Evolutionary conservation across 1,140 invertebrate species (phyloP).

Genomic region (Sitobion miscanthi): DNA sequence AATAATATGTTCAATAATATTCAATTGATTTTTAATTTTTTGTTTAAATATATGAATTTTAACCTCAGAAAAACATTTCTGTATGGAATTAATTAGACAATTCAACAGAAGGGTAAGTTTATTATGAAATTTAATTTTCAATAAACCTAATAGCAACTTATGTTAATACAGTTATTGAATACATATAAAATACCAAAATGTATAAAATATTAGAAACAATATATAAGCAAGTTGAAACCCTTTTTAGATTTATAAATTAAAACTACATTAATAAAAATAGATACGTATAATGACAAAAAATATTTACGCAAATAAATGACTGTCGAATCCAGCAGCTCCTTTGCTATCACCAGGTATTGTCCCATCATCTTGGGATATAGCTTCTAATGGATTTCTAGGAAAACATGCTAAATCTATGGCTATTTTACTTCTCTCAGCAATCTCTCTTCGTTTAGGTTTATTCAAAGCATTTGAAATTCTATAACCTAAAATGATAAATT

Average conservation of each 20-base stretch:
- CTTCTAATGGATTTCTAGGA: constrained; percentile 61
- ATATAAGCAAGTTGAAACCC: background rate
- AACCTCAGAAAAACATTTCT: background rate
- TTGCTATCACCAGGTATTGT: constrained; percentile 74
- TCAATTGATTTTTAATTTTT: too few species aligned
- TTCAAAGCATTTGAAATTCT: constrained; percentile 62
- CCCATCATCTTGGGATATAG: constrained; percentile 66
- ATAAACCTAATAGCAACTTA: background rate
- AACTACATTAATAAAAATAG: background rate
- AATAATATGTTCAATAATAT: background rate
- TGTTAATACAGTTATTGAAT: background rate
- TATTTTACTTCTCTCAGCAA: constrained; percentile 42
- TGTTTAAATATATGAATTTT: too few species aligned
- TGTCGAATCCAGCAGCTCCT: constrained; percentile 78
- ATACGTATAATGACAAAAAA: background rate
- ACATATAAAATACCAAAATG: background rate
- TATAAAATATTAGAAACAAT: background rate
- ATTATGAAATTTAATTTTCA: background rate
- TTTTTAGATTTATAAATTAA: background rate
- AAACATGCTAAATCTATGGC: background rate
- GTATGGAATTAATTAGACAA: background rate
- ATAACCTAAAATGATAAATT: constrained; percentile 58
- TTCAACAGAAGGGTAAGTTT: background rate
- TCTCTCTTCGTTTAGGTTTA: constrained; percentile 11
- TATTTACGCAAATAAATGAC: constrained; percentile 69